Evolutionary conservation across 2,888 invertebrate genomes (phyloP), one percentile per base, ranked within the genome.

Genomic region (Idaea dimidiata): DNA sequence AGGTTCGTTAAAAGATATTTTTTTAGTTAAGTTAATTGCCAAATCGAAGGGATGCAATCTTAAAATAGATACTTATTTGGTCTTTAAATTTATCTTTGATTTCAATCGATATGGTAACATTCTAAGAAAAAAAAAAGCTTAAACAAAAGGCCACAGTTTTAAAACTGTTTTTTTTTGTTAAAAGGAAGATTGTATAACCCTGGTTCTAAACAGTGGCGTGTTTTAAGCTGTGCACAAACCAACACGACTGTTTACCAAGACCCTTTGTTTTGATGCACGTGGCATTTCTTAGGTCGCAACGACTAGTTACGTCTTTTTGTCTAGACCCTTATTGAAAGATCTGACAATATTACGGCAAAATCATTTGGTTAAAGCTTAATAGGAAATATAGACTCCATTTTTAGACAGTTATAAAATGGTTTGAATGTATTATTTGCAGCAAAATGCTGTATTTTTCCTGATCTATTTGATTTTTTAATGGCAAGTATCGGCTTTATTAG

Each of bases 21-120:
- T 67, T 67, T 58, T 43, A 31, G 24, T 54, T 58, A 56, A 33
- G 31, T 53, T 66, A 66, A 68, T 43, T 43, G 43, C 7, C 43
- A 10, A 24, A 43, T 43, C 43, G 43, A 43, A 43, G 43, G 43
- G 43, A 43, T 43, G 43, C 43, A 43, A 43, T 43, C 43, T 43
- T 43, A 43, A 43, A 24, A 5, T 66, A 66, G 62, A 66, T 63
- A 59, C 10, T 66, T 43, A 43, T 43, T 43, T 43, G 3, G 14
- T 43, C 14, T 43, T n/a, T 43, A 43, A 43, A 8, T 14, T 10
- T 43, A 43, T 43, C 43, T 43, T 43, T 43, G 8, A 43, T 43
- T 0, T 43, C 14, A 4, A 8, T 43, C 43, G 43, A 43, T 43
- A 43, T 43, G 43, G 43, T 43, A 43, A 43, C 43, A 43, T 43